Base-by-base conservation (phyloP, 1,140 invertebrate genomes). In the Listronotus bonariensis region DNA sequence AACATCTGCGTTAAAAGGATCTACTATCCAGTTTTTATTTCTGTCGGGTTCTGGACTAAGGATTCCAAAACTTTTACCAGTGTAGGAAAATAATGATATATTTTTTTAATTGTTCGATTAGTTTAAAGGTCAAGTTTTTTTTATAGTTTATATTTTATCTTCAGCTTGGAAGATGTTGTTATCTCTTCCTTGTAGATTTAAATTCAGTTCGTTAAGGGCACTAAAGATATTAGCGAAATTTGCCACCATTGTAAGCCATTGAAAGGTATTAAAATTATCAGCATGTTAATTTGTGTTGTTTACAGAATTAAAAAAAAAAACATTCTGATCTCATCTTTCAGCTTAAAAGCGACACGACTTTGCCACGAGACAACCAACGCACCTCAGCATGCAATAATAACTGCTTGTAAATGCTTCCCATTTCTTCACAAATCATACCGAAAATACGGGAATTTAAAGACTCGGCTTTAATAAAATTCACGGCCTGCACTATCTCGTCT, bases 391-490 rank as follows among this genome's bases (percentile, higher is more conserved):
- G 74, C 48, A 75, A 71, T 34, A 77, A 64, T 45, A 79, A 68
- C 57, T 63, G 57, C 57, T 68, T 67, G 67, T 75, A 72, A 48
- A 72, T 62, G 67, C 66, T 62, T 62, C 69, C 74, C 68, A 77
- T 72, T 64, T 77, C 71, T 60, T 76, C 60, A 65, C 70, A 77
- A 59, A 75, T 68, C 46, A 70, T 54, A 67, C 54, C 58, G 65
- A 78, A 79, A 57, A 77, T 61, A 63, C 70, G 58, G 54, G 68
- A 70, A 66, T 75, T 77, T 53, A 75, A 43, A 62, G 69, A 3
- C 18, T 65, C 69, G 66, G 69, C 68, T 73, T 76, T 76, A 66
- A 78, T 76, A 68, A 70, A 75, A 68, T 77, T 77, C 68, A 78
- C 56, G 59, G 74, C 69, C 69, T 12, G 34, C 11, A 36, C 8